phyloP scores from a whole-genome alignment of 2,888 invertebrate genomes.

The Alviniconcha strummeri region DNA sequence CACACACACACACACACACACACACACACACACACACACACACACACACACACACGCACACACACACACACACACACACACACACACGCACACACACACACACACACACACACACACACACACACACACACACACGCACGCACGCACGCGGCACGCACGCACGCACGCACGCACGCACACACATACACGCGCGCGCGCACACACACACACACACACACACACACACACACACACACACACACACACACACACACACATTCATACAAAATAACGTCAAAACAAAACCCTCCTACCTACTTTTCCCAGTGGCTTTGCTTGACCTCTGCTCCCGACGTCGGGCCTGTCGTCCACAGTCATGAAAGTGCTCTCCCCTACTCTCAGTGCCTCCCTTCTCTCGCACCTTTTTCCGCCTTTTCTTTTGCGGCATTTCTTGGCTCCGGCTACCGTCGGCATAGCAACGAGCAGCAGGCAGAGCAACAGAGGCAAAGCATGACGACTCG shows the following conservation, averaged over 20 bases:
- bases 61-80: too few relatives aligned
- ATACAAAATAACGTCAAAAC: not conserved
- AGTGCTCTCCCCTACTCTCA: slow-evolving; percentile 18
- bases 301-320: slow-evolving; percentile 10
- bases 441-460: slow-evolving; percentile 24
- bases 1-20: too few relatives aligned
- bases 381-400: slow-evolving; percentile 11
- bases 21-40: too few relatives aligned
- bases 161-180: not conserved
- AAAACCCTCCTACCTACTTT: slow-evolving; percentile 32
- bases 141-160: not conserved
- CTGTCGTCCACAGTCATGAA: not conserved
- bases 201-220: not conserved
- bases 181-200: not conserved
- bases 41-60: too few relatives aligned
- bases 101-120: too few relatives aligned
- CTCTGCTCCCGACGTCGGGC: not conserved
- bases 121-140: too few relatives aligned
- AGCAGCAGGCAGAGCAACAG: slow-evolving; percentile 33
- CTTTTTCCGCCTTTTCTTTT: slow-evolving; percentile 33
- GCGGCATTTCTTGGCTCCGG: slow-evolving; percentile 23
- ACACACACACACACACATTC: not conserved
- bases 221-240: not conserved
- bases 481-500: slow-evolving; percentile 4
- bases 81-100: too few relatives aligned